phyloP scores from a whole-genome alignment of 2,888 invertebrate species.

The Cabera pusaria region DNA sequence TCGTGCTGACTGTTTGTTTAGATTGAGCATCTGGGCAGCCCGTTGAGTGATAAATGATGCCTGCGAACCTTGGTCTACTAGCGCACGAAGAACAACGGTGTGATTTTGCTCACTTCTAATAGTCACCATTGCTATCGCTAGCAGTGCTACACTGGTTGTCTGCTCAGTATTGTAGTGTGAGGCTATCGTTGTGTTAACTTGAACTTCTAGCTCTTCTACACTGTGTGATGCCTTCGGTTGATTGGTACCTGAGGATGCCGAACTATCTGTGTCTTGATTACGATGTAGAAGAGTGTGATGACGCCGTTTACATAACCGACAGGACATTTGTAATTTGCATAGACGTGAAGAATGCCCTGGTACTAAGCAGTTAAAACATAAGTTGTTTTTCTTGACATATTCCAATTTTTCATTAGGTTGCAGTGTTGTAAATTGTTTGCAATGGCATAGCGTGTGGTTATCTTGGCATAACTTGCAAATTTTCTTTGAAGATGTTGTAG shows the following conservation, averaged over 20 bases:
- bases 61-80: constrained; percentile 35
- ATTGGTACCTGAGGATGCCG: neutral
- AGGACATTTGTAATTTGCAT: constrained; percentile 26
- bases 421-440: constrained; percentile 28
- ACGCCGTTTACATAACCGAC: constrained; percentile 29
- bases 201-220: constrained; percentile 14
- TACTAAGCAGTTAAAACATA: constrained; percentile 34
- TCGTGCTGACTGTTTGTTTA: constrained; percentile 8
- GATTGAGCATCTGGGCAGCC: constrained; percentile 23
- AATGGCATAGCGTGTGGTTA: constrained; percentile 30
- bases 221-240: constrained; percentile 4
- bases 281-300: constrained; percentile 34
- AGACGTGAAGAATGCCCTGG: constrained; percentile 27
- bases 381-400: constrained; percentile 12
- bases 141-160: constrained; percentile 14
- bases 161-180: constrained; percentile 17
- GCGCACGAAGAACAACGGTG: constrained; percentile 24
- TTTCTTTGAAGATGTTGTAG: neutral
- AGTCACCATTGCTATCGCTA: constrained; percentile 34
- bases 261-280: constrained; percentile 8
- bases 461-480: constrained; percentile 23
- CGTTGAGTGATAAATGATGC: constrained; percentile 29
- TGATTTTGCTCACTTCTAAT: constrained; percentile 10
- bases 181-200: constrained; percentile 18
- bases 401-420: constrained; percentile 27